Conservation (phyloP, 2,113 vertebrate species). For the Scomber colias region DNA sequence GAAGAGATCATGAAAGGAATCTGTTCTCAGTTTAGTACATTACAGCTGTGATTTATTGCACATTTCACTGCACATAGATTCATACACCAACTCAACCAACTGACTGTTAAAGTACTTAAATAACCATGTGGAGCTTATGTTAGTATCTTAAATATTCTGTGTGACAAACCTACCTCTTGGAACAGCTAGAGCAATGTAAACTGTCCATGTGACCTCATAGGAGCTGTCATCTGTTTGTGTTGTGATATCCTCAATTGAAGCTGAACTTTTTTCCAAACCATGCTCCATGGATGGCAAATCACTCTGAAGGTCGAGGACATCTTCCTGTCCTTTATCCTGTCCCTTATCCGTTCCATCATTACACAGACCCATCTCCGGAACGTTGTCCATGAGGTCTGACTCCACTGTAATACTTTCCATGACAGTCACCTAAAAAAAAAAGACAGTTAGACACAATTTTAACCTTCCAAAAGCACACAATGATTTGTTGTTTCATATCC, state of each 20-base stretch:
- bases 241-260: constrained; percentile 20
- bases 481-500: too few relatives aligned
- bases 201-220: constrained; percentile 81
- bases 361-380: background rate
- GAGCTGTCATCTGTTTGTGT: constrained; percentile 43
- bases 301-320: background rate
- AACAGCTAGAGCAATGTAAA: constrained; percentile 83
- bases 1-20: background rate
- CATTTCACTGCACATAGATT: background rate
- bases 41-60: background rate
- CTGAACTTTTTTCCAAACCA: constrained; percentile 3
- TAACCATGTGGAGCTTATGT: background rate
- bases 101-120: background rate
- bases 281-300: constrained; percentile 1
- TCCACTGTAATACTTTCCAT: constrained; percentile 29
- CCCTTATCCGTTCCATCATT: background rate
- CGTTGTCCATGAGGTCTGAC: constrained; percentile 8
- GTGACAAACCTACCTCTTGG: constrained; percentile 70
- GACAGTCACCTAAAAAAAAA: constrained; percentile 9
- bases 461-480: too few relatives aligned
- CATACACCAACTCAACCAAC: background rate
- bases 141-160: background rate
- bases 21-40: background rate
- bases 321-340: constrained; percentile 4
- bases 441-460: background rate